Conservation (phyloP, 2,797 vertebrate genomes). For the Ispidina lecontei region DNA sequence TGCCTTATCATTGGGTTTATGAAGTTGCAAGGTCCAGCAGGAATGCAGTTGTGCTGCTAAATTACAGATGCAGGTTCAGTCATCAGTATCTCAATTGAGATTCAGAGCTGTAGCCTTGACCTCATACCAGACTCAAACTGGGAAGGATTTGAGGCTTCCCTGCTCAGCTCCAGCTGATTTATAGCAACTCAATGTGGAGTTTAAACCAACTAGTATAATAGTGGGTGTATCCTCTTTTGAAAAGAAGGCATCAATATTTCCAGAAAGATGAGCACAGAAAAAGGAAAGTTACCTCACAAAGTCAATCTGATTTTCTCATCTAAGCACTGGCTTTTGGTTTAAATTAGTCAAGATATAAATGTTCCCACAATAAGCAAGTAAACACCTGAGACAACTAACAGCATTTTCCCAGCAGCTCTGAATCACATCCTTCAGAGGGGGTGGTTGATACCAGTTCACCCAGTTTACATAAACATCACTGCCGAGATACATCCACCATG, state of each 20-base stretch:
- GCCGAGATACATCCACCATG: not conserved
- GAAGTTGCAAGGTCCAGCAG: not conserved
- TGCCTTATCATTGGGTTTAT: not conserved
- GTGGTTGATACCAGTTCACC: fast-evolving
- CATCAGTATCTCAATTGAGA: not conserved
- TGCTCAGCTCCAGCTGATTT: not conserved
- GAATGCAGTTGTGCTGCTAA: not conserved
- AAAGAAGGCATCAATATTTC: not conserved
- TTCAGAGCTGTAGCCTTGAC: not conserved
- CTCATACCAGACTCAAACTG: not conserved
- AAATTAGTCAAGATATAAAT: not conserved
- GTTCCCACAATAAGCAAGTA: not conserved
- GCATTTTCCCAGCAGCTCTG: not conserved
- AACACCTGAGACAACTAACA: not conserved
- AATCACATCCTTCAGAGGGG: not conserved
- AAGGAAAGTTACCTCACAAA: constrained; percentile 15
- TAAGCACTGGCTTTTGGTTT: not conserved
- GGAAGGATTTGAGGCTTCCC: not conserved
- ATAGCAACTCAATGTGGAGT: not conserved
- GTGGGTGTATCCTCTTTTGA: constrained; percentile 3
- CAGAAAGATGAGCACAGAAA: constrained; percentile 9
- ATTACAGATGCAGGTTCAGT: fast-evolving
- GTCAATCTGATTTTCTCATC: constrained; percentile 23
- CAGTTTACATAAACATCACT: not conserved
- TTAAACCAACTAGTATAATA: not conserved